These are phyloP conservation scores for Yponomeuta plumbellus DNA, from an alignment of 2,888 invertebrate genomes.

Conservation along the genomic window DNA sequence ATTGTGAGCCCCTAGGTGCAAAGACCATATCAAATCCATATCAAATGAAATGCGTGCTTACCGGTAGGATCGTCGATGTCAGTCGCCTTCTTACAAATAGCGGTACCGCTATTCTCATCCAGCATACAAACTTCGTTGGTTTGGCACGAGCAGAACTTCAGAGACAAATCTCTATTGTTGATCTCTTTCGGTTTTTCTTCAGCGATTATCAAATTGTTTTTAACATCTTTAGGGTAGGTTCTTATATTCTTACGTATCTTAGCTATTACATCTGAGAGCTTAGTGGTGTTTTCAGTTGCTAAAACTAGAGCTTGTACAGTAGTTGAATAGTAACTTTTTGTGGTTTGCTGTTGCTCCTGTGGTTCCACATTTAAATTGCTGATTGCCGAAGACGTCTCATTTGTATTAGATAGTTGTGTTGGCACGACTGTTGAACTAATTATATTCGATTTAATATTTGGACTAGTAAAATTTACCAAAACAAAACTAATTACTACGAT, in stretches of 20 bases:
- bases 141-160: constrained; percentile 72
- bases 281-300: constrained; percentile 39
- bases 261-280: constrained; percentile 45
- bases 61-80: constrained; percentile 79
- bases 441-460: constrained; percentile 52
- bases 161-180: constrained; percentile 55
- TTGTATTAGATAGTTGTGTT: constrained; percentile 41
- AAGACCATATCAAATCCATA: too few relatives aligned
- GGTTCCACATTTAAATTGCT: constrained; percentile 42
- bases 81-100: constrained; percentile 69
- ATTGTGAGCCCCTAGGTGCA: too few relatives aligned
- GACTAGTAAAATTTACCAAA: constrained; percentile 68
- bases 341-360: constrained; percentile 25
- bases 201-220: constrained; percentile 33
- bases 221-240: constrained; percentile 55
- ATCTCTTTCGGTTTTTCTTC: constrained; percentile 46
- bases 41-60: constrained; percentile 25
- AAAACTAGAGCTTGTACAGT: constrained; percentile 34
- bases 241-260: constrained; percentile 66
- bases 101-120: constrained; percentile 75
- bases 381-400: constrained; percentile 50
- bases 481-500: constrained; percentile 70
- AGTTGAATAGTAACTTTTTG: constrained; percentile 33
- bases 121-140: constrained; percentile 79
- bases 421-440: constrained; percentile 68